Evolutionary conservation across 2,797 vertebrate species (phyloP).

Genomic region (Trematomus bernacchii): DNA sequence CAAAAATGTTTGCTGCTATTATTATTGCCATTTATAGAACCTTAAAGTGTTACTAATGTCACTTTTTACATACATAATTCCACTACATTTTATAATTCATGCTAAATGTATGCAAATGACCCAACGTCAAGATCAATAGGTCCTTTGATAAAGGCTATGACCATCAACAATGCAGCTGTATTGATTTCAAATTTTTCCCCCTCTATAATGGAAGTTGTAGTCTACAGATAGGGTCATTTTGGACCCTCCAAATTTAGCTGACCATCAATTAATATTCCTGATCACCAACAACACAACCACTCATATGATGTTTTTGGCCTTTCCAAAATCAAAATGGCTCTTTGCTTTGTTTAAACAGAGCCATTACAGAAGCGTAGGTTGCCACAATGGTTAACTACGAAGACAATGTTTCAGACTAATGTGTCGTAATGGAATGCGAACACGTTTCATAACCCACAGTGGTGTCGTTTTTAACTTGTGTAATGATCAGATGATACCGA

Average conservation of each 20-base stretch:
- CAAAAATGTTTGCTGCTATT: too few species aligned
- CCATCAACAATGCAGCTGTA: constrained; percentile 12
- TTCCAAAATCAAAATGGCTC: constrained; percentile 14
- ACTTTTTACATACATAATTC: constrained; percentile 8
- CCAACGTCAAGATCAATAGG: constrained; percentile 10
- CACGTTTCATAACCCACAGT: constrained; percentile 18
- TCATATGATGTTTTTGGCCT: constrained; percentile 14
- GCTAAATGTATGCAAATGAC: constrained; percentile 27
- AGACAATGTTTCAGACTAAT: constrained; percentile 21
- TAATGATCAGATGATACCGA: constrained; percentile 17
- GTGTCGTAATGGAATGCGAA: constrained; percentile 31
- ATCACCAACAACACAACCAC: constrained; percentile 11
- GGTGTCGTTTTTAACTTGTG: constrained; percentile 43
- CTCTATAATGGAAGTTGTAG: background rate
- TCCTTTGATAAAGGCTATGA: constrained; percentile 29
- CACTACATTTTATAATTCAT: constrained; percentile 26
- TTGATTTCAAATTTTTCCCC: background rate
- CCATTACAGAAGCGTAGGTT: constrained; percentile 19
- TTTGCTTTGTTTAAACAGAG: constrained; percentile 17
- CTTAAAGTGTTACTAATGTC: constrained; percentile 1
- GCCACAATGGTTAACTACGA: constrained; percentile 38
- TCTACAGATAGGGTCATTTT: background rate
- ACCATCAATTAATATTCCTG: constrained; percentile 23
- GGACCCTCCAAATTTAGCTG: constrained; percentile 2
- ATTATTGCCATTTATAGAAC: too few species aligned